Evolutionary conservation across 1,140 invertebrate genomes (phyloP).

Genomic region (Samia ricini): DNA sequence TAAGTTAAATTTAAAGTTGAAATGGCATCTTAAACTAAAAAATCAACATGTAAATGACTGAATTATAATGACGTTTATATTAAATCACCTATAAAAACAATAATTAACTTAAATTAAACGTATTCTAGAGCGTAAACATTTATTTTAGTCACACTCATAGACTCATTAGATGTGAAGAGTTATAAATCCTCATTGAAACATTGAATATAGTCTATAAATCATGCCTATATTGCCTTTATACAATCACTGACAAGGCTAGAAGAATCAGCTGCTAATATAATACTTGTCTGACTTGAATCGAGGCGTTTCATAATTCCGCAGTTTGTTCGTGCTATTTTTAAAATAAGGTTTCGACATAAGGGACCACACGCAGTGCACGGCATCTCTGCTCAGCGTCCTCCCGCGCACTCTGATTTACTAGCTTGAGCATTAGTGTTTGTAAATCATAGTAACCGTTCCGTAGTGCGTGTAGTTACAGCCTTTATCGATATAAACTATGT

Average conservation of each 20-base stretch:
- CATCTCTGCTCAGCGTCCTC: constrained; percentile 35
- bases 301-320: background rate
- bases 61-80: too few species aligned
- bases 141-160: too few species aligned
- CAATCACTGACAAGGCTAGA: background rate
- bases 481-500: constrained; percentile 1
- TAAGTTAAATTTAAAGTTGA: too few species aligned
- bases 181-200: too few species aligned
- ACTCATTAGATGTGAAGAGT: too few species aligned
- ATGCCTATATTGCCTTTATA: too few species aligned
- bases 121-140: too few species aligned
- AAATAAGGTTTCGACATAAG: background rate
- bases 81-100: too few species aligned
- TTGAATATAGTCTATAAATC: too few species aligned
- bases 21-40: too few species aligned
- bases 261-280: background rate
- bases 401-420: constrained; percentile 53
- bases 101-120: too few species aligned
- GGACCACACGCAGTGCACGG: constrained; percentile 48
- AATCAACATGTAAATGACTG: too few species aligned
- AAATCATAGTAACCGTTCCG: constrained; percentile 6
- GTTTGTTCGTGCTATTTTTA: background rate
- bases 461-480: background rate
- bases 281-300: background rate
- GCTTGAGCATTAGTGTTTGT: constrained; percentile 9